These are phyloP conservation scores for Gyrodactylus bullatarudis DNA, from an alignment of 1,140 invertebrate genomes.

Conservation along the genomic window DNA sequence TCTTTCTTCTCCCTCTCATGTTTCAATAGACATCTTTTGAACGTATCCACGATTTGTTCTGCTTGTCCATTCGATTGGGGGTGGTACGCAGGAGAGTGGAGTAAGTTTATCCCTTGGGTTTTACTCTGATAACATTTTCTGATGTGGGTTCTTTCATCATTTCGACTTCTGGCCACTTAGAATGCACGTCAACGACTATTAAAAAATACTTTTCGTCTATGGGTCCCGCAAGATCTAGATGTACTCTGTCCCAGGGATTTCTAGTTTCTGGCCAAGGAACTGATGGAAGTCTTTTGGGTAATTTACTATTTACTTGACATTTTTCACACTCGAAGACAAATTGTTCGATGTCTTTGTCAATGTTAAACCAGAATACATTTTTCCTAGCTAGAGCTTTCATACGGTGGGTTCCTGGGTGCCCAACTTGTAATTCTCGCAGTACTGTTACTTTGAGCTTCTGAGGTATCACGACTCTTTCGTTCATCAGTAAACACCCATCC, in stretches of 20 bases:
- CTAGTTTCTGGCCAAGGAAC: conserved; percentile 15
- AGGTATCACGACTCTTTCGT: conserved; percentile 8
- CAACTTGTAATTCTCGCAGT: conserved; percentile 15
- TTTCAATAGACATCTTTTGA: background rate
- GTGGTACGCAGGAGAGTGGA: no score
- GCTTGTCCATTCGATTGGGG: background rate
- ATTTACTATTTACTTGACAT: conserved; percentile 7
- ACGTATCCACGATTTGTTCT: background rate
- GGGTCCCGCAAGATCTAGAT: conserved; percentile 23
- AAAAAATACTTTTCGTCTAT: conserved; percentile 16
- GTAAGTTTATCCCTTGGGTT: no score
- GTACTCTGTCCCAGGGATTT: conserved; percentile 19
- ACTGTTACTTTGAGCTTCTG: conserved; percentile 13
- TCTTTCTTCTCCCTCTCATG: background rate
- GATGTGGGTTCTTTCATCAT: no score
- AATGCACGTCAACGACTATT: conserved; percentile 18
- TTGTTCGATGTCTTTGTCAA: conserved; percentile 18
- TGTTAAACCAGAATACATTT: conserved; percentile 20
- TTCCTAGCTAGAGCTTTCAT: conserved; percentile 18
- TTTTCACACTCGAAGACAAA: conserved; percentile 6
- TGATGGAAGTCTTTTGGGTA: conserved; percentile 6
- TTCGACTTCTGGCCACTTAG: conserved; percentile 18
- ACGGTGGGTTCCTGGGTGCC: conserved; percentile 18
- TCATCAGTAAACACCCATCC: conserved; percentile 8
- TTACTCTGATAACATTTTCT: background rate